A percentile compares a stretch with the other conserved stretches of the same genome.
These are phyloP conservation scores for Sturnira hondurensis DNA, from an alignment of 2,113 vertebrate species.

Conservation along the genomic window DNA sequence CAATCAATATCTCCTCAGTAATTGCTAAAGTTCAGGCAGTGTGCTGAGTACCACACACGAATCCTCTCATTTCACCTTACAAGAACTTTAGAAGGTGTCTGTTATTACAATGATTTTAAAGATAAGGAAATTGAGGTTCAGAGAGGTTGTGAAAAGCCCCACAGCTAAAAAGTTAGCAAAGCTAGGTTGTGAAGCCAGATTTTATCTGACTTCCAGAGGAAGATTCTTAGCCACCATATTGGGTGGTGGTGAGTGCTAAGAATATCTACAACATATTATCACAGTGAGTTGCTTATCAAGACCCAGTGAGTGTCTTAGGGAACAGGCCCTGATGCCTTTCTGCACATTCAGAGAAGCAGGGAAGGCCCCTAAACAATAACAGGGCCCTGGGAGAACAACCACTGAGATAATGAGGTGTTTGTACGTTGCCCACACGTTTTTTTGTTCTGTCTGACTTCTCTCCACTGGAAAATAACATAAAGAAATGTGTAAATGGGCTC, in stretches of 20 bases:
- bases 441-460: neutral
- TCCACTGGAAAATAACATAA: slow-evolving; percentile 23
- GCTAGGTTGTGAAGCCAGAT: neutral
- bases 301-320: neutral
- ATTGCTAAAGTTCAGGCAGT: neutral
- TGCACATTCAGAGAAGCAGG: neutral
- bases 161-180: neutral
- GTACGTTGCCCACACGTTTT: neutral
- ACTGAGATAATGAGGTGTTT: neutral
- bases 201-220: neutral
- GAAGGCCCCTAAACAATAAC: neutral
- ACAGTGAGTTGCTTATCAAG: neutral
- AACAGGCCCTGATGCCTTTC: neutral
- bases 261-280: neutral
- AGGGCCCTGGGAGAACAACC: neutral
- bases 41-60: neutral
- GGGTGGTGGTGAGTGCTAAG: neutral
- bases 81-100: neutral
- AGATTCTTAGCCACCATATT: neutral
- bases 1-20: neutral
- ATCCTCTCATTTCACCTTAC: neutral
- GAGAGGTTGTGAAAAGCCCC: neutral
- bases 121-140: neutral
- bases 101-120: neutral
- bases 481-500: neutral